Percentiles rank a stretch among this genome's conserved stretches.
Conservation (phyloP, 2,888 invertebrate genomes). For the Cenopis cana region DNA sequence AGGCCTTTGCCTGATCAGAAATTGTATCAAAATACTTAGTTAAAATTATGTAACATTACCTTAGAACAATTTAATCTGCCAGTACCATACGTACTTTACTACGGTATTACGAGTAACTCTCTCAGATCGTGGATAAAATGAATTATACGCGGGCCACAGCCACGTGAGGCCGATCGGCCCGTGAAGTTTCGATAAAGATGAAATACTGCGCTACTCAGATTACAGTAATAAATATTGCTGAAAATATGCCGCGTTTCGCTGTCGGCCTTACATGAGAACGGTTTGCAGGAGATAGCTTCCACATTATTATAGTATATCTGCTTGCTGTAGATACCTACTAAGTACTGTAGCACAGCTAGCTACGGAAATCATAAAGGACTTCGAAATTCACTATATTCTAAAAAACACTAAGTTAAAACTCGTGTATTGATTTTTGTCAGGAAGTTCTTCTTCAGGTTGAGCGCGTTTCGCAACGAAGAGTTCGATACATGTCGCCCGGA, state of each 20-base stretch:
- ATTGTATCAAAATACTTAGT: slow-evolving; percentile 1
- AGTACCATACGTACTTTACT: slow-evolving; percentile 23
- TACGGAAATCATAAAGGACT: not conserved
- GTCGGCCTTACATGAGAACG: slow-evolving; percentile 51
- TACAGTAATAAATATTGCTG: slow-evolving; percentile 65
- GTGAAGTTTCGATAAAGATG: slow-evolving; percentile 62
- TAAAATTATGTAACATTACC: slow-evolving; percentile 5
- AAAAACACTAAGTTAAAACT: no score
- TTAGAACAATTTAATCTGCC: slow-evolving; percentile 5
- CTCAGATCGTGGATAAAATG: slow-evolving; percentile 38
- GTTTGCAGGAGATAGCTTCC: slow-evolving; percentile 53
- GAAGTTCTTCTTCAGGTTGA: no score
- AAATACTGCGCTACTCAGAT: slow-evolving; percentile 63
- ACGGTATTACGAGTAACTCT: slow-evolving; percentile 36
- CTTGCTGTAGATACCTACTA: not conserved
- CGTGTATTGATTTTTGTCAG: no score
- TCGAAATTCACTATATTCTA: no score
- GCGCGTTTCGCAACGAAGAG: no score
- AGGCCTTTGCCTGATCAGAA: no score
- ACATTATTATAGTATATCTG: slow-evolving; percentile 46
- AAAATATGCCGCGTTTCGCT: slow-evolving; percentile 60
- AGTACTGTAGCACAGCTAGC: no score
- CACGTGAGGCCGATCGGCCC: slow-evolving; percentile 59
- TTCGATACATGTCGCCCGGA: no score
- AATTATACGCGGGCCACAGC: slow-evolving; percentile 38